Conservation (phyloP, 1,140 invertebrate species). For the Eulimnadia texana region DNA sequence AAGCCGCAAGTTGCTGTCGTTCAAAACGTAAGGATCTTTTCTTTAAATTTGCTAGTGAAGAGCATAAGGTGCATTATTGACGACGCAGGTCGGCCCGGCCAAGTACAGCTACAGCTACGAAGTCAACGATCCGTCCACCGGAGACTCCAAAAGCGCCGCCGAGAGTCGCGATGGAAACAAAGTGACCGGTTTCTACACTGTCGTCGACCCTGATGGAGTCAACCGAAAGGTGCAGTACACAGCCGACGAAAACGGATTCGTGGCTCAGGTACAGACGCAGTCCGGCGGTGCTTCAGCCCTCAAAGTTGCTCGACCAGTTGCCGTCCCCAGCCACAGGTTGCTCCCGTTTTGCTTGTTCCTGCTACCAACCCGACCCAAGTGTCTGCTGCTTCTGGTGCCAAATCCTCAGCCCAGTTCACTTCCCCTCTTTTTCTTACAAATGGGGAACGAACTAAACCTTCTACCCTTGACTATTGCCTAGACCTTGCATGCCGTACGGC, state of each 20-base stretch:
- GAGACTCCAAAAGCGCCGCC: neutral
- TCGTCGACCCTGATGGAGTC: slow-evolving; percentile 19
- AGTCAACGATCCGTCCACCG: neutral
- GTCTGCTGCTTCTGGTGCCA: neutral
- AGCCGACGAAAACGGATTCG: slow-evolving; percentile 19
- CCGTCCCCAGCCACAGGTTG: too few relatives aligned
- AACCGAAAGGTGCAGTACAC: slow-evolving; percentile 19
- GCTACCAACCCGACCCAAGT: neutral
- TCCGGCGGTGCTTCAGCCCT: neutral
- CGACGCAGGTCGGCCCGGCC: neutral
- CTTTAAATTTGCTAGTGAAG: too few relatives aligned
- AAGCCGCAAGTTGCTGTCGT: too few relatives aligned
- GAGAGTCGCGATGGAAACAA: neutral
- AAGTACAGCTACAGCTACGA: slow-evolving; percentile 5
- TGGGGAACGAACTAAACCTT: neutral
- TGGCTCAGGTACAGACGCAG: slow-evolving; percentile 6
- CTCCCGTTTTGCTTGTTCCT: neutral
- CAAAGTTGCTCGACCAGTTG: too few relatives aligned
- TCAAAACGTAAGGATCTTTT: too few relatives aligned
- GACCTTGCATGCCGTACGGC: neutral
- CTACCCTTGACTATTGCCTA: neutral
- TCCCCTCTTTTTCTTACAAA: neutral
- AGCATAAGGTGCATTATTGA: too few relatives aligned
- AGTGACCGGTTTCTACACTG: slow-evolving; percentile 18
- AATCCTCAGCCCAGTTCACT: neutral